These are phyloP conservation scores for Physeter macrocephalus DNA, from an alignment of 2,113 vertebrate genomes.

Conservation along the genomic window DNA sequence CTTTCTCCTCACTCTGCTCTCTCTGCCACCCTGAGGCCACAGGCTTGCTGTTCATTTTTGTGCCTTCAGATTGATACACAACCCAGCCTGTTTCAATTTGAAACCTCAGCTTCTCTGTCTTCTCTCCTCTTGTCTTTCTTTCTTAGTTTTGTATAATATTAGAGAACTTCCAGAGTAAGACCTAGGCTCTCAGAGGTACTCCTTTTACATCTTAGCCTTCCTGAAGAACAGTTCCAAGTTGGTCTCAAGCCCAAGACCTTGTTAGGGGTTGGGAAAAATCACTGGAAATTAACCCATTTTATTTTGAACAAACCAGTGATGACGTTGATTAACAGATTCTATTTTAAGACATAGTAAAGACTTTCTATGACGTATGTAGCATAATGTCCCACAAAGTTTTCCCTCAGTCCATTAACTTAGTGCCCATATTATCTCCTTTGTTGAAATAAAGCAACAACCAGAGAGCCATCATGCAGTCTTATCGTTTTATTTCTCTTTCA, in stretches of 20 bases:
- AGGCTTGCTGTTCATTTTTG: neutral
- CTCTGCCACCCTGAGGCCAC: neutral
- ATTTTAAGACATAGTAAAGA: neutral
- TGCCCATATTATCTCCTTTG: neutral
- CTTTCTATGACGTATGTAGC: neutral
- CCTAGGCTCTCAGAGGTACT: neutral
- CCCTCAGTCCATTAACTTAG: neutral
- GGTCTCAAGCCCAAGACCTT: neutral
- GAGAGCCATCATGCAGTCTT: neutral
- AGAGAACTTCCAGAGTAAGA: neutral
- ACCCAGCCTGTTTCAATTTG: neutral
- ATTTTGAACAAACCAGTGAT: neutral
- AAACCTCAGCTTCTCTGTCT: neutral
- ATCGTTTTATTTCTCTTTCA: conserved; percentile 15
- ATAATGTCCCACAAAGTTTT: neutral
- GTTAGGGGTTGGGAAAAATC: neutral
- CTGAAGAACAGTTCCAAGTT: neutral
- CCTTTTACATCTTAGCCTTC: neutral
- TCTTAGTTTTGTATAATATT: neutral
- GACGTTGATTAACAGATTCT: neutral
- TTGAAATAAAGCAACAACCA: conserved; percentile 7
- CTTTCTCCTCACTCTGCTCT: neutral
- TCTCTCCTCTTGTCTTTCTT: neutral
- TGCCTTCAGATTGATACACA: neutral
- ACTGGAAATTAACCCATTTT: neutral